A percentile compares a stretch with the other conserved stretches of the same genome.
Evolutionary conservation across 2,797 vertebrate genomes (phyloP).

Genomic region (Calcarius lapponicus): DNA sequence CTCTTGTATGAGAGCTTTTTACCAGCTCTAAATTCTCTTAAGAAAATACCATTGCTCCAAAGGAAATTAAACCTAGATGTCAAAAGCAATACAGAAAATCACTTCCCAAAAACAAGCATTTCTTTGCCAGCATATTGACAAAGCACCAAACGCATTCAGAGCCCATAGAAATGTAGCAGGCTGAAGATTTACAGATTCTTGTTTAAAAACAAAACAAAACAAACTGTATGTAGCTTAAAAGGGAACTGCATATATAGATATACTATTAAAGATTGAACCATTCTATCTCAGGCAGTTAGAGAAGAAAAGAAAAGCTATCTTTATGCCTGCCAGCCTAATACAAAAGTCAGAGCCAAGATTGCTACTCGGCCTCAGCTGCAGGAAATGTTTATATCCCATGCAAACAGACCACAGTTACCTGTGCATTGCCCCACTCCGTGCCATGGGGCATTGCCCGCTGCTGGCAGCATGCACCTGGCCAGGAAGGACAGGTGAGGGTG

Average conservation of each 20-base stretch:
- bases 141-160: neutral
- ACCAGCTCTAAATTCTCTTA: neutral
- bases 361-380: neutral
- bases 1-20: neutral
- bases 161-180: neutral
- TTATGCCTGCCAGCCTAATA: neutral
- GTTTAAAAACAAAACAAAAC: neutral
- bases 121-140: neutral
- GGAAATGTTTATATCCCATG: neutral
- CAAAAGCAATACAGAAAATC: neutral
- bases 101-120: neutral
- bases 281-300: neutral
- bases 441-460: neutral
- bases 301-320: neutral
- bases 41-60: neutral
- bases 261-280: neutral
- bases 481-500: neutral
- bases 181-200: neutral
- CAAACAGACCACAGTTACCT: neutral
- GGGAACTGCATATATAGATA: neutral
- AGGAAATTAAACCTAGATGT: neutral
- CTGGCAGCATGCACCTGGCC: neutral
- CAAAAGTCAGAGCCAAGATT: neutral
- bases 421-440: rapidly evolving
- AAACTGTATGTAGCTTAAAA: neutral